Evolutionary conservation across 2,888 invertebrate genomes (phyloP), one percentile per base, ranked within the genome.

Genomic region (Ptychoptera albimana): DNA sequence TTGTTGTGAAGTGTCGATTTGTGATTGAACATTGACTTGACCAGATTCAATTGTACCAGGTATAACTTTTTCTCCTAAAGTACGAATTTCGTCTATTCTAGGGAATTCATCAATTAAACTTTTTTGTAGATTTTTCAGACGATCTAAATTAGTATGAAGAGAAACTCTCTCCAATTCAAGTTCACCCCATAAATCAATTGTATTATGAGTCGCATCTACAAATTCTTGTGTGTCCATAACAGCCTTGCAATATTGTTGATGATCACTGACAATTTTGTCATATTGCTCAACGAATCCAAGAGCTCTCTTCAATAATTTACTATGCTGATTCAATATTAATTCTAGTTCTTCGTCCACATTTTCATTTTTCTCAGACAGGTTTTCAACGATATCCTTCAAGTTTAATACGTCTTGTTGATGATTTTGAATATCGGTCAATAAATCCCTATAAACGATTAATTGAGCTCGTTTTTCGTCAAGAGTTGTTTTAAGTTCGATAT

Each of bases 381-480:
- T 79, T 49, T 82, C 81, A 0, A 82, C 78, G 54, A 84, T 83
- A 53, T 84, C 82, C 52, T 81, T 76, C 35, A 94, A 69, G 59
- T 87, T 82, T 14, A 81, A 72, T 35, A 93, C 73, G 50, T 87
- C 85, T 58, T 88, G 84, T 59, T 91, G 87, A 61, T 89, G 86
- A 32, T 81, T 74, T 44, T 81, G 72, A 6, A 87, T 81, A 54
- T 92, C 91, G 60, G 87, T 87, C 34, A 89, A 70, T 46, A 83
- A 70, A 42, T 77, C 75, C 55, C 89, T 76, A 56, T 93, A 93
- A 0, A 79, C 73, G 59, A 86, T 86, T 35, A 93, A 66, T 61
- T 92, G 89, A 37, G 79, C 80, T 48, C 87, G 79, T 64, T 94
- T 94, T 60, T 93, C 93, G 62, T 93, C 92, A 47, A 93, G 66